Percentiles rank a stretch among this genome's conserved stretches.
Conservation (phyloP, 2,113 vertebrate species). For the Dolichotis patagonum region DNA sequence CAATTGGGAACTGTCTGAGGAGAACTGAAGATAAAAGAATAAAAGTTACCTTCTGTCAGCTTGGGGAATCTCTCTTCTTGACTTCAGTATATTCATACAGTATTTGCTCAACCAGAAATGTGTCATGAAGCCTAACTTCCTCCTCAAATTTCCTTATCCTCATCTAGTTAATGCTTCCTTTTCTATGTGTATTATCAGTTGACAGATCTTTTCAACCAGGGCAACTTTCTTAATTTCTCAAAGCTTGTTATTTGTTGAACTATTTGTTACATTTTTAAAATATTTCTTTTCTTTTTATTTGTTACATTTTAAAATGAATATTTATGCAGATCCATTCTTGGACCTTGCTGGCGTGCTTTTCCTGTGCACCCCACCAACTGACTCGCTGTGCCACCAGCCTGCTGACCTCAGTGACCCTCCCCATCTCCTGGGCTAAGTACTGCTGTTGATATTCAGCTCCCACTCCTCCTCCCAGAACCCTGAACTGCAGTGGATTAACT, state of each 20-base stretch:
- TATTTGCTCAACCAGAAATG: neutral
- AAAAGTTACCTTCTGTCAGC: neutral
- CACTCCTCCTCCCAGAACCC: too few species aligned
- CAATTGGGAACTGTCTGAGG: neutral
- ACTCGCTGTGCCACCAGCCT: too few species aligned
- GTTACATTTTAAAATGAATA: too few species aligned
- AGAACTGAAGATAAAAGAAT: neutral
- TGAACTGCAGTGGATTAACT: too few species aligned
- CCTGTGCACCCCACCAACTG: too few species aligned
- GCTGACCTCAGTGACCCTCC: too few species aligned
- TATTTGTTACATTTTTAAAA: too few species aligned
- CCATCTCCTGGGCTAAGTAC: too few species aligned
- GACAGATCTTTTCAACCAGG: neutral
- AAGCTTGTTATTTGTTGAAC: neutral
- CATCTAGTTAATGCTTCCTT: neutral
- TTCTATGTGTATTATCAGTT: neutral
- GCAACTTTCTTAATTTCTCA: neutral
- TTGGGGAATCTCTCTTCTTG: neutral
- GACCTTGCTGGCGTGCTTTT: too few species aligned
- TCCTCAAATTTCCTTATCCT: neutral
- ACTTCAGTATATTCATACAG: neutral
- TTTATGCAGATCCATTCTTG: too few species aligned
- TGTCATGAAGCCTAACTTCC: neutral
- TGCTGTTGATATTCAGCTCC: too few species aligned
- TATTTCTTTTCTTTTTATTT: too few species aligned